These are phyloP conservation scores for Sesamia inferens DNA, from an alignment of 2,888 invertebrate species.

Conservation along the genomic window DNA sequence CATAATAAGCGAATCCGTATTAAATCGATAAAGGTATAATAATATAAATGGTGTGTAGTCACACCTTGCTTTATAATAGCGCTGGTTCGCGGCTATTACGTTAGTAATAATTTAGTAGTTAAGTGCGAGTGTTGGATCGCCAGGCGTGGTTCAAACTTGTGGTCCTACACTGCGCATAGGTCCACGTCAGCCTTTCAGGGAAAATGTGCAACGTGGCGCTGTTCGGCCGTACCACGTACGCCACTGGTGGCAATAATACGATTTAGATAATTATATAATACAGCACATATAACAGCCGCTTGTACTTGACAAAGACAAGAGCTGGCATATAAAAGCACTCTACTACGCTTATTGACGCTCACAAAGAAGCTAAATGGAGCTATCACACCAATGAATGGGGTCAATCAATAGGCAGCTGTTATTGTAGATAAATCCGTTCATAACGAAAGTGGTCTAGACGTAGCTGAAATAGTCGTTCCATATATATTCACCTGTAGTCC, in stretches of 20 bases:
- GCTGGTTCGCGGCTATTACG: constrained; percentile 68
- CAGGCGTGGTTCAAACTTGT: constrained; percentile 52
- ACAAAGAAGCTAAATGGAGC: constrained; percentile 38
- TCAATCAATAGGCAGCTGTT: constrained; percentile 69
- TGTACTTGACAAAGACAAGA: constrained; percentile 19
- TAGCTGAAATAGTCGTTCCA: constrained; percentile 57
- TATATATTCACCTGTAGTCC: constrained; percentile 89
- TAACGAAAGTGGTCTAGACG: constrained; percentile 65
- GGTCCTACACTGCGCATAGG: constrained; percentile 68
- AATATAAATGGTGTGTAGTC: constrained; percentile 48
- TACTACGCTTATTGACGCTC: constrained; percentile 1
- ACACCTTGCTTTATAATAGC: constrained; percentile 63
- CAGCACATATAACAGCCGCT: constrained; percentile 25
- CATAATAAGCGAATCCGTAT: constrained; percentile 72
- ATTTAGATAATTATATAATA: constrained; percentile 51
- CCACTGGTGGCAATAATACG: constrained; percentile 16
- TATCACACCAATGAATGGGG: constrained; percentile 65
- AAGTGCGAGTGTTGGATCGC: constrained; percentile 29
- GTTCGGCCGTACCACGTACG: constrained; percentile 51
- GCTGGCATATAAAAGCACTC: constrained; percentile 7
- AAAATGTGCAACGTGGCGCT: constrained; percentile 44
- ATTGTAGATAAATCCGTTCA: constrained; percentile 45
- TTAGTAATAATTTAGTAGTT: constrained; percentile 68
- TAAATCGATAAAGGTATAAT: constrained; percentile 74
- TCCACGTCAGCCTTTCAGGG: constrained; percentile 71